Evolutionary conservation across 2,888 invertebrate species (phyloP).

Genomic region (Synergus itoensis): DNA sequence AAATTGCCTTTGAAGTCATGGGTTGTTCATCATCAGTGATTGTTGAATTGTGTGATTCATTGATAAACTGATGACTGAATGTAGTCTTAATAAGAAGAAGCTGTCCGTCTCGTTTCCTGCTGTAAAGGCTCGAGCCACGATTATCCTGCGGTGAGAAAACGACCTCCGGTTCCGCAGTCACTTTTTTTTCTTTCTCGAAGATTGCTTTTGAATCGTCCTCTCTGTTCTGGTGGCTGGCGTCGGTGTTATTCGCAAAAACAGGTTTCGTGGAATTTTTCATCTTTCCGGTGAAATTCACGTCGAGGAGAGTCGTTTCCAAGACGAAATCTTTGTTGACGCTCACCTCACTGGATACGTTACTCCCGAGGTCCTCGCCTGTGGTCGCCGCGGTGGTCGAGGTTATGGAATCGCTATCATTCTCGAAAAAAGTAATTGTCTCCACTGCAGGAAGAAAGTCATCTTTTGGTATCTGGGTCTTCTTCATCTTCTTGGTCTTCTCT

Average conservation of each 20-base stretch:
- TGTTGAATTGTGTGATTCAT: conserved; percentile 19
- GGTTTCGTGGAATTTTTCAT: conserved; percentile 53
- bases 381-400: conserved; percentile 44
- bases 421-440: background rate
- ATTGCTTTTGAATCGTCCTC: conserved; percentile 45
- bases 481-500: conserved; percentile 36
- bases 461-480: conserved; percentile 40
- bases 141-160: conserved; percentile 53
- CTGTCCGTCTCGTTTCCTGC: conserved; percentile 43
- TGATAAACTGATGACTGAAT: conserved; percentile 23
- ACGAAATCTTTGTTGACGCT: conserved; percentile 68
- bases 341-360: conserved; percentile 67
- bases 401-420: conserved; percentile 50
- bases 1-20: conserved; percentile 30
- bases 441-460: conserved; percentile 37
- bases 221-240: conserved; percentile 42
- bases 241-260: conserved; percentile 42
- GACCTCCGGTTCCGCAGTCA: conserved; percentile 57
- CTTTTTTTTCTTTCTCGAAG: conserved; percentile 52
- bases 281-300: conserved; percentile 61
- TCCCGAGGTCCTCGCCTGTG: conserved; percentile 55
- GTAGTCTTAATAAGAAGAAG: background rate
- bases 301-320: conserved; percentile 67
- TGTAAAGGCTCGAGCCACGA: conserved; percentile 19
- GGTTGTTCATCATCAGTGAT: conserved; percentile 5